Conservation (phyloP, 2,888 invertebrate genomes). For the Palloptera scutellata region DNA sequence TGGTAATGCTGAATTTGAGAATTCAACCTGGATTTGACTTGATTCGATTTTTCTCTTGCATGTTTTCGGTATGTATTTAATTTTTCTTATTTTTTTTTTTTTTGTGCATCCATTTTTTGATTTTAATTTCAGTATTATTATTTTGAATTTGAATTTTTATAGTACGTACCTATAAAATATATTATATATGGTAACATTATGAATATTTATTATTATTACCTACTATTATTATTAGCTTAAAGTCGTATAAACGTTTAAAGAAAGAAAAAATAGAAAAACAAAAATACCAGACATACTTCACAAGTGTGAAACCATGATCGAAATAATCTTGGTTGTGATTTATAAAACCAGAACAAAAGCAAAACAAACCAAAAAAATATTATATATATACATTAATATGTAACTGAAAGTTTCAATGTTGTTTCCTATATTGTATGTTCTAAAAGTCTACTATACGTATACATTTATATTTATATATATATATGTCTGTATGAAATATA, state of each 20-base stretch:
- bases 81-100: not conserved
- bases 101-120: not conserved
- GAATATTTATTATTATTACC: too few relatives aligned
- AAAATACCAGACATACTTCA: not conserved
- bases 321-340: slow-evolving; percentile 5
- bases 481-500: too few relatives aligned
- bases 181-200: too few relatives aligned
- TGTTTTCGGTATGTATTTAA: not conserved
- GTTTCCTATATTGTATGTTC: too few relatives aligned
- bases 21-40: too few relatives aligned
- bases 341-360: not conserved
- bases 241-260: not conserved
- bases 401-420: too few relatives aligned
- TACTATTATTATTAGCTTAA: not conserved
- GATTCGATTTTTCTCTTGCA: not conserved
- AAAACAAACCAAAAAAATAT: not conserved
- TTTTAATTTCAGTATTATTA: not conserved
- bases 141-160: not conserved
- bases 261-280: not conserved
- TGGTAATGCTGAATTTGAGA: too few relatives aligned
- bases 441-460: too few relatives aligned
- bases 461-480: too few relatives aligned
- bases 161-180: too few relatives aligned
- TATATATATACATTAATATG: too few relatives aligned
- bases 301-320: not conserved